Evolutionary conservation across 2,888 invertebrate species (phyloP).

Genomic region (Adelphocoris suturalis): DNA sequence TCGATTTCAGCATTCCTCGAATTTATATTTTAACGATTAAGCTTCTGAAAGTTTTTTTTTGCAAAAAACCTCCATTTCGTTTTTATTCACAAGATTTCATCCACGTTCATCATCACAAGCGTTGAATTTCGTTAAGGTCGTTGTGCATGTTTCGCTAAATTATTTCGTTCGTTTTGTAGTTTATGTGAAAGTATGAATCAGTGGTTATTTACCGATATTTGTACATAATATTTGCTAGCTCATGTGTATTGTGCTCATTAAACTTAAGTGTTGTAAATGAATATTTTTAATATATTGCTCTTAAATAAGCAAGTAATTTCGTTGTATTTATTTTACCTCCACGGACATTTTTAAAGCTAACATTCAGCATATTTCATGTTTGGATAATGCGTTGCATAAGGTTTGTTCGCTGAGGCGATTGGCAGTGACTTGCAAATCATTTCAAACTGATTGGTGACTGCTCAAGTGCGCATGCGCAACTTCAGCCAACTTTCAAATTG

Average conservation of each 20-base stretch:
- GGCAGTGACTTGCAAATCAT: too few species aligned
- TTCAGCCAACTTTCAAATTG: too few species aligned
- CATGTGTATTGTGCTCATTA: slow-evolving; percentile 74
- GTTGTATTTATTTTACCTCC: not conserved
- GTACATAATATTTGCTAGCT: slow-evolving; percentile 73
- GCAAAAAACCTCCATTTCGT: not conserved
- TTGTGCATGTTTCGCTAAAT: not conserved
- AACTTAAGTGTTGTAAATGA: slow-evolving; percentile 72
- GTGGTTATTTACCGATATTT: slow-evolving; percentile 60
- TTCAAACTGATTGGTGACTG: too few species aligned
- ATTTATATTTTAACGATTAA: not conserved
- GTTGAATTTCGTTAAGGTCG: not conserved
- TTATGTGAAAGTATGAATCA: slow-evolving; percentile 21
- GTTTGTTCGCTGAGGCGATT: too few species aligned
- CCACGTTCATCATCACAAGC: not conserved
- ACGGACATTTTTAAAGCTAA: too few species aligned
- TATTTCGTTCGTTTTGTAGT: slow-evolving; percentile 38
- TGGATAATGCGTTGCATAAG: too few species aligned
- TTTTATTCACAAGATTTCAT: not conserved
- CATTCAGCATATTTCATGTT: too few species aligned
- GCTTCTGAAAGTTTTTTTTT: not conserved
- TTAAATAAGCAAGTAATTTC: slow-evolving; percentile 58
- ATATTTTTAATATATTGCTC: slow-evolving; percentile 71
- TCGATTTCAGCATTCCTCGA: slow-evolving; percentile 27
- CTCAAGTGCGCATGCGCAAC: too few species aligned